Base-by-base conservation (phyloP, 2,113 vertebrate genomes). In the Panthera tigris region DNA sequence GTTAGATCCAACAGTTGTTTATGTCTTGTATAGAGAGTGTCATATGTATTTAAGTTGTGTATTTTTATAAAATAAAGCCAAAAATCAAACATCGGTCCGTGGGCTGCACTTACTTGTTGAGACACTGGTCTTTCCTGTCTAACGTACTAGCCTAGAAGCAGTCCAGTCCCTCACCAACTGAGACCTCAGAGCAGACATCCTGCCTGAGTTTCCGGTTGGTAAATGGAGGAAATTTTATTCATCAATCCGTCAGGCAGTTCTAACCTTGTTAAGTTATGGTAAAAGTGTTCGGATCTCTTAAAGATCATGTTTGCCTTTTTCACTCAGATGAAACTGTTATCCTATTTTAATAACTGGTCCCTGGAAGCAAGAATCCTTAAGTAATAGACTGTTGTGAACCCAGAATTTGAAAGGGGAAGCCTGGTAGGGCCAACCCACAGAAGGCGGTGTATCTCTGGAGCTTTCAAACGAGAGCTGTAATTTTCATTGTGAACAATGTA, bases 21-120 rank as follows among this genome's bases (percentile, higher is more conserved):
- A 16, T 97, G 97, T 97, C 98, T 97, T 93, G 14, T 98, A 96
- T 33, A 97, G 94, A 90, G 19, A 82, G 73, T 98, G 96, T 25
- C 33, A 92, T 94, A 98, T 97, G 98, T 97, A 98, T 98, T 98
- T 94, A 63, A 96, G 95, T 97, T 97, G 96, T 98, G 98, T 98
- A 96, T 98, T 98, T 98, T 98, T 98, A 94, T 98, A 98, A 98
- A 98, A 96, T 98, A 98, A 98, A 98, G 80, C 91, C 79, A 87
- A 96, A 94, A 97, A 93, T 71, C 96, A 95, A 97, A 97, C 86
- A 87, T 85, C 48, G 41, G 85, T 92, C 80, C 95, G 84, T 71
- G 78, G 76, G 48, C 78, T 92, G 76, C 57, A 23, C 57, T 97
- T 83, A 55, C 55, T 89, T 88, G n/a, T 82, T 50, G 65, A 69